Base-by-base conservation (phyloP, 2,797 vertebrate genomes). In the Sebastes oblongus region DNA sequence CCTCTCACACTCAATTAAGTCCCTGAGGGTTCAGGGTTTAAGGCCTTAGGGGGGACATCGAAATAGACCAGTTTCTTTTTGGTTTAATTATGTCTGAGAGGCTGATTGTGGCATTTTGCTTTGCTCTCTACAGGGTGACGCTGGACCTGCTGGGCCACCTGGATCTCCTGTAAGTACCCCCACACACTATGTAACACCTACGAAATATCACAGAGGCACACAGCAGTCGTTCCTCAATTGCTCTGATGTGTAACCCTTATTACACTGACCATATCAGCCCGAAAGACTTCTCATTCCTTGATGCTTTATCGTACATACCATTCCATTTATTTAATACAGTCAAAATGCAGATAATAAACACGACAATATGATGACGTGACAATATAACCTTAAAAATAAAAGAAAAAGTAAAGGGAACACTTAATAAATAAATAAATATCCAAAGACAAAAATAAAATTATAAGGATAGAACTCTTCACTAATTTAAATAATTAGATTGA, bases 101-200 rank as follows among this genome's bases (percentile, higher is more conserved):
- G 3, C 8, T 87, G 34, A 78, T 69, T 77, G 54, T 72, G 30
- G 8, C 4, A 22, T 78, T 68, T 46, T 75, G 16, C 52, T 24
- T 70, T 69, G 52, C 34, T 90, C 25, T 88, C 86, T 58, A 0
- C 29, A 99, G 98, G 98, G 98, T 70, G 97, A 96, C 0, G 4
- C 96, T 22, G 98, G 98, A 94, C 97, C 97, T 78, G 32, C 96
- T 0, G 98, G 98, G 30, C 98, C 97, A 1, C 90, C 94, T 16
- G 98, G 98, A 89, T 84, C 97, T 88, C 95, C 98, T 91, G 98
- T 99, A 94, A 98, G 98, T 97, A 91, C 61, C 72, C 27, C 46
- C 14, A 75, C 75, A 72, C 64, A 42, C 64, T 72, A 30, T 58
- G 10, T 32, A 50, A 36, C 68, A 67, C 25, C 20, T 59, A 16